Base-by-base conservation (phyloP, 2,797 vertebrate species). In the Parauchenoglanis ngamensis region DNA sequence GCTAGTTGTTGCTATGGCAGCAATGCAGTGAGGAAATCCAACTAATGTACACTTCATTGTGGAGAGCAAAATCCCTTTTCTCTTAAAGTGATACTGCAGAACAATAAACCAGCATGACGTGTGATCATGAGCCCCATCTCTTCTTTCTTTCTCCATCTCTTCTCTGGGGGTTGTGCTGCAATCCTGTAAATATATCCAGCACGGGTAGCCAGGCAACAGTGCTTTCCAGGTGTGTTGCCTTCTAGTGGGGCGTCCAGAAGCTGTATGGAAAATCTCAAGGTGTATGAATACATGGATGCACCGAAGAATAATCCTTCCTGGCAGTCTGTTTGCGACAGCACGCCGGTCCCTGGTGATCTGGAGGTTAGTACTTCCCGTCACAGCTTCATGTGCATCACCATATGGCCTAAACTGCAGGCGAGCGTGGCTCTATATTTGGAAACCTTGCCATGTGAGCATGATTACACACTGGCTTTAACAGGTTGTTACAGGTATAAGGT, bases 141-240 rank as follows among this genome's bases (percentile, higher is more conserved):
- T 67, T 67, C 61, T 67, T 67, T 82, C 13, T 83, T 83, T n/a
- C 17, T 83, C 63, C 67, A 1, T 52, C 46, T 46, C 63, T 54
- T 68, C 63, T 35, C 8, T 68, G 63, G 28, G 63, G 54, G 10
- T 68, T 83, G 63, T 68, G 10, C 81, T 23, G 46, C 81, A 82
- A 89, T 92, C 92, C 91, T 87, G 90, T 90, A 84, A 90, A 91
- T 91, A 88, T 84, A 91, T 89, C 87, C 87, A 91, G 91, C 93
- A 90, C 92, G 91, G 94, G 95, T 95, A 94, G 92, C 95, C 92
- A 95, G 93, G 95, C 95, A 96, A 96, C 95, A 94, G 93, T 83
- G 40, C 86, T 82, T 73, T 84, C 89, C 86, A 88, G 92, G 92
- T 92, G 79, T 79, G 79, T 54, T 76, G 54, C 86, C 91, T 90